Evolutionary conservation across 2,888 invertebrate species (phyloP).

Genomic region (Trachelus iudaicus): DNA sequence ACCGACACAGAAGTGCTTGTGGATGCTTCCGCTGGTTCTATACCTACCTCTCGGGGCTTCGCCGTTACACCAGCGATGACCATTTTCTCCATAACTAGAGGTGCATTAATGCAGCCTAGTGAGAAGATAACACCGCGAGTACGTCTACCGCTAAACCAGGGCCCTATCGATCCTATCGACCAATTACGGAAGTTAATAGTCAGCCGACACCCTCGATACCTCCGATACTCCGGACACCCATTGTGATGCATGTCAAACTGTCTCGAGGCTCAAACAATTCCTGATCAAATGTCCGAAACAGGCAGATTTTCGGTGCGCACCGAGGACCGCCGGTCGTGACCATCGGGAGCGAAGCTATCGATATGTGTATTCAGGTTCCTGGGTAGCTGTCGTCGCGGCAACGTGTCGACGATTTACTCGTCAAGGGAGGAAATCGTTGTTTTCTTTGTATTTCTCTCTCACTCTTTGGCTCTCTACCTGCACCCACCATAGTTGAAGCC

Average conservation of each 20-base stretch:
- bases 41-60: not conserved
- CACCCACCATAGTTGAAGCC: not conserved
- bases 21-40: not conserved
- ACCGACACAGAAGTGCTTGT: not conserved
- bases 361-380: not conserved
- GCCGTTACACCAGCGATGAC: conserved; percentile 30
- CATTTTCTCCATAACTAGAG: conserved; percentile 57
- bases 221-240: not conserved
- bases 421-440: not conserved
- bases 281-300: not conserved
- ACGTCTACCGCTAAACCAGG: conserved; percentile 5
- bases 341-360: not conserved
- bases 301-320: not conserved
- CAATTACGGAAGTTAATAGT: conserved; percentile 48
- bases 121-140: conserved; percentile 54
- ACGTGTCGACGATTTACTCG: not conserved
- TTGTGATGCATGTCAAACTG: conserved; percentile 1
- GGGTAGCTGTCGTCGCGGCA: not conserved
- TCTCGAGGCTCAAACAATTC: not conserved
- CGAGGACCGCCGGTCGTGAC: not conserved
- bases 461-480: not conserved
- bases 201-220: conserved; percentile 8
- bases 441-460: not conserved
- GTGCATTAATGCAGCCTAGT: conserved; percentile 56
- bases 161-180: conserved; percentile 45